These are phyloP conservation scores for Mormyrus lacerda DNA, from an alignment of 2,113 vertebrate species.

Conservation along the genomic window DNA sequence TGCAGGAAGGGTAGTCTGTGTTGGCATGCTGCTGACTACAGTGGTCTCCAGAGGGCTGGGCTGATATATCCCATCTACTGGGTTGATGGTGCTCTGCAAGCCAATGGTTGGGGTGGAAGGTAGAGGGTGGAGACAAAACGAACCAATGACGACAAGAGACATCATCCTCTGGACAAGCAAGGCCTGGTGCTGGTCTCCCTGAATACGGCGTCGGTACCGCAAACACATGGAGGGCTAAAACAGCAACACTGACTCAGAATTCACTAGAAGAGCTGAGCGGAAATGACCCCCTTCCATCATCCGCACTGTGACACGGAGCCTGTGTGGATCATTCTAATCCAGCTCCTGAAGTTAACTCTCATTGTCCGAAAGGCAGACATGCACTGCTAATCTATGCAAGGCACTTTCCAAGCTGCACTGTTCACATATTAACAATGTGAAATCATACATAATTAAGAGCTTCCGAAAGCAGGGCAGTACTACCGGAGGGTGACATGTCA, in stretches of 20 bases:
- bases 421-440: not conserved
- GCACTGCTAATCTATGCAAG: not conserved
- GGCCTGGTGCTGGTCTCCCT: not conserved
- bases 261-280: not conserved
- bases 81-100: conserved; percentile 93
- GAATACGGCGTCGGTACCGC: not conserved
- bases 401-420: not conserved
- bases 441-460: not conserved
- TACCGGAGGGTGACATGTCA: not conserved
- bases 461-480: not conserved
- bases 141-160: not conserved
- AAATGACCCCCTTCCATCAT: not conserved
- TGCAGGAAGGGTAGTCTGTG: conserved; percentile 83
- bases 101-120: conserved; percentile 16
- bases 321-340: not conserved
- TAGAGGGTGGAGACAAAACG: conserved; percentile 15
- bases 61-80: conserved; percentile 91
- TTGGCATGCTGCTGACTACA: conserved; percentile 85
- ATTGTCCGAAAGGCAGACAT: not conserved
- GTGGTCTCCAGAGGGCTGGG: conserved; percentile 75
- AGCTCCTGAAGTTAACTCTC: not conserved
- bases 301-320: not conserved
- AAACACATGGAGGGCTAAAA: not conserved
- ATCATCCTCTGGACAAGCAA: not conserved
- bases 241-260: not conserved